Conservation (phyloP, 1,140 invertebrate species). For the Aphelinus atriplicis region DNA sequence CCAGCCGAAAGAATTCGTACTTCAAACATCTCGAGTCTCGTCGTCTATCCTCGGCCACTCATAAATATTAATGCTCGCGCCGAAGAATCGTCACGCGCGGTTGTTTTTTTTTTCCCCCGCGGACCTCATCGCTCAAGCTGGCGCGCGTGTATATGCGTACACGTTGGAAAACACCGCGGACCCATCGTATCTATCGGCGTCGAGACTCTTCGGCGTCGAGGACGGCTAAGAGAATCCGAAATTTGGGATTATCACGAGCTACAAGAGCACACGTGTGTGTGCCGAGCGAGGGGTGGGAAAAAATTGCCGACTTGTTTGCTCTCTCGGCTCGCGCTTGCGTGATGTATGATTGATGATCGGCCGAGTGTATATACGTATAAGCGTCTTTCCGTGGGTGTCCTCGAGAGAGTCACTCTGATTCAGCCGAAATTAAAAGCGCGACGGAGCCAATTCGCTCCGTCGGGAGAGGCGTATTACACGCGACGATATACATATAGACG, state of each 20-base stretch:
- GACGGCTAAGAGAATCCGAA: not conserved
- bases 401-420: constrained; percentile 31
- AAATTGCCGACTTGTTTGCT: not conserved
- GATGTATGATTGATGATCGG: constrained; percentile 25
- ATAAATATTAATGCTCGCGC: too few relatives aligned
- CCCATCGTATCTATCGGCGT: too few relatives aligned
- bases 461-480: too few relatives aligned
- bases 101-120: not conserved
- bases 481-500: too few relatives aligned
- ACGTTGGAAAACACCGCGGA: not conserved
- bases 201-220: not conserved
- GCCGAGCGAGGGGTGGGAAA: too few relatives aligned
- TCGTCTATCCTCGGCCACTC: too few relatives aligned
- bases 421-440: constrained; percentile 24
- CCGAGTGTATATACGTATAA: too few relatives aligned
- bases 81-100: too few relatives aligned
- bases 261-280: too few relatives aligned
- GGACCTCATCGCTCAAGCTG: constrained; percentile 13
- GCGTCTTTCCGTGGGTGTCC: too few relatives aligned
- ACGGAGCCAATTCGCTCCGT: too few relatives aligned
- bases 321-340: not conserved
- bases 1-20: too few relatives aligned
- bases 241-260: not conserved
- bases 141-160: not conserved
- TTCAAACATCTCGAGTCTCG: not conserved